Base-by-base conservation (phyloP, 2,888 invertebrate species). In the Laothoe populi region DNA sequence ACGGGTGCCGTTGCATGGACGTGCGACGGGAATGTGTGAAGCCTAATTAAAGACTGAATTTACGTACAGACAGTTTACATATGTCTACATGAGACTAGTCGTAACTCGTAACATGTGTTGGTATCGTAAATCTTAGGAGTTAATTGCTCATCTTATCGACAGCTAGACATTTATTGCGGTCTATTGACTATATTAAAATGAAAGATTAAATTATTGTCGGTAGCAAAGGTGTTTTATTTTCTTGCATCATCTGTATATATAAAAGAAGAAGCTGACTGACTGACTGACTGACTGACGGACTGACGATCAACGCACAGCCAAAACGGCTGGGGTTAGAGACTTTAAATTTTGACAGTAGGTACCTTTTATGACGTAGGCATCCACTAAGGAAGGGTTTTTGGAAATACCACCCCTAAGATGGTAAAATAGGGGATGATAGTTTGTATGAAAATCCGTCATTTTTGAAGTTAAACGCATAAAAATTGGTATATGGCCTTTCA, bases 31-130 rank as follows among this genome's bases (percentile, higher is more conserved):
- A n/a, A n/a, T n/a, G n/a, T 73, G 77, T 82, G 70, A 81, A 82
- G 90, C 90, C 90, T 91, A 88, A 84, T 74, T 72, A 85, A 92
- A 92, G 92, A 92, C 92, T 92, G 92, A 92, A 89, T 88, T 86
- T 87, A 86, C 82, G 79, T 84, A 81, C 49, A 63, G 35, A 66
- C 26, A 44, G 45, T 38, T 42, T 61, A 61, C 57, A 44, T 57
- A 57, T 60, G 40, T 62, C 46, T 46, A 58, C 35, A 46, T 35
- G 24, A 35, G 59, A 42, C 31, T 64, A 63, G 44, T 53, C 42
- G 26, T 60, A 46, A 24, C 16, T 53, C 42, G 26, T 60, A 46
- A 24, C 16, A 74, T 65, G 71, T 71, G 70, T 75, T 74, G 71
- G n/a, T 75, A 77, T 70, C 71, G 69, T 73, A 74, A 77, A 73